A percentile compares a stretch with the other conserved stretches of the same genome.
phyloP scores from a whole-genome alignment of 2,113 vertebrate species.

The Podilymbus podiceps region DNA sequence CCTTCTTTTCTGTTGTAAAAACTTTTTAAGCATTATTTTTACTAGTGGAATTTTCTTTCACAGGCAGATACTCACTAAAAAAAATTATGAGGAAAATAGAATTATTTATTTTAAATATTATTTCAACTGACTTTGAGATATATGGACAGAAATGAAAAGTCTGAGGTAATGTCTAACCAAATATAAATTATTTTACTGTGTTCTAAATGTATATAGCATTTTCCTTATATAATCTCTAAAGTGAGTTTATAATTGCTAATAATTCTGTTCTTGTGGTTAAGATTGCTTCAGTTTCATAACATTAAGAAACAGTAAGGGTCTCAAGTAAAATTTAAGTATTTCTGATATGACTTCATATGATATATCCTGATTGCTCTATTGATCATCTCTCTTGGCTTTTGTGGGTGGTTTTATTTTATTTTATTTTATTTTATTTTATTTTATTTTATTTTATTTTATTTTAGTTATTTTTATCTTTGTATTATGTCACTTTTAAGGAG shows the following conservation, averaged over 20 bases:
- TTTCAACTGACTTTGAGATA: not conserved
- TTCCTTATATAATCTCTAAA: not conserved
- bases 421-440: accelerated
- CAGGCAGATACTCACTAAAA: not conserved
- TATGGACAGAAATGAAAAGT: not conserved
- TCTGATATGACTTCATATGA: not conserved
- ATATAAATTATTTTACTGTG: not conserved
- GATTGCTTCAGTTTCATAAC: not conserved
- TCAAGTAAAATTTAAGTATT: not conserved
- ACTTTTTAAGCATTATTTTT: not conserved
- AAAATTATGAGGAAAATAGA: not conserved
- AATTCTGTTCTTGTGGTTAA: not conserved
- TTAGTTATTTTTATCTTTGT: not conserved
- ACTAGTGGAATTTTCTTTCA: not conserved
- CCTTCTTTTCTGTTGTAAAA: not conserved
- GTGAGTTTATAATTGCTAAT: not conserved
- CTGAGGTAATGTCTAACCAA: not conserved
- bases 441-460: accelerated
- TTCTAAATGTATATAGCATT: not conserved
- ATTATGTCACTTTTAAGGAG: not conserved
- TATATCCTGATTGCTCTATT: not conserved
- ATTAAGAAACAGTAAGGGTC: not conserved
- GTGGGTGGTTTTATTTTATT: accelerated
- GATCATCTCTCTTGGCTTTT: not conserved
- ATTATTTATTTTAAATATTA: not conserved